Conservation (phyloP, 2,797 vertebrate species). For the Chrosomus eos region DNA sequence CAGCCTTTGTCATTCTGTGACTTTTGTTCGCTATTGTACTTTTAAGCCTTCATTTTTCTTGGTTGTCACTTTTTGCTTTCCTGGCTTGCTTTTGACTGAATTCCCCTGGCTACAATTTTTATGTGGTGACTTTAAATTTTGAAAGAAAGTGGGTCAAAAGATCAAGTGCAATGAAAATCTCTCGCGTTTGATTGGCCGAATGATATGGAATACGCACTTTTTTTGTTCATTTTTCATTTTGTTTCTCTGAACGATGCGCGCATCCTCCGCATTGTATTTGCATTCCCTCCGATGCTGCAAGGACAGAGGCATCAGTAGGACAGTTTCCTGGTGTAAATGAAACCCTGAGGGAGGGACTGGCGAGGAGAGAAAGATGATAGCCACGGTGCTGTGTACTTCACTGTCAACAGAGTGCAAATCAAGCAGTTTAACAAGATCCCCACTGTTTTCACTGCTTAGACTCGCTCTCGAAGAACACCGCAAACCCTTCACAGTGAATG, state of each 20-base stretch:
- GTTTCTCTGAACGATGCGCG: slow-evolving; percentile 63
- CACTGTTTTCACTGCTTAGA: slow-evolving; percentile 59
- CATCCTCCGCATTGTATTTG: slow-evolving; percentile 79
- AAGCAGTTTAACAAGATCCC: slow-evolving; percentile 77
- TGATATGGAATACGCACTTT: slow-evolving; percentile 68
- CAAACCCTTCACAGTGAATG: not conserved
- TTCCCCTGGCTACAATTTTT: slow-evolving; percentile 84
- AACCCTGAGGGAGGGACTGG: slow-evolving; percentile 77
- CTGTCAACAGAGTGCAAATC: slow-evolving; percentile 73
- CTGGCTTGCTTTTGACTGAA: slow-evolving; percentile 79
- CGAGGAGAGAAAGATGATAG: slow-evolving; percentile 68
- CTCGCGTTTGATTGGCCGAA: slow-evolving; percentile 72
- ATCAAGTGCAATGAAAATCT: slow-evolving; percentile 83
- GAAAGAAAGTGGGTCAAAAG: slow-evolving; percentile 73
- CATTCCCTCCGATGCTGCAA: slow-evolving; percentile 75
- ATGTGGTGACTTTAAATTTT: slow-evolving; percentile 78
- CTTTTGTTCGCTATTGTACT: slow-evolving; percentile 93
- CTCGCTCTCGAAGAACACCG: not conserved
- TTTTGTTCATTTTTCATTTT: slow-evolving; percentile 53
- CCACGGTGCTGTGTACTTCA: slow-evolving; percentile 44
- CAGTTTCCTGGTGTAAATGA: slow-evolving; percentile 78
- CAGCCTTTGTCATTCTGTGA: slow-evolving; percentile 93
- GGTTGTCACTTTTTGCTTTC: slow-evolving; percentile 69
- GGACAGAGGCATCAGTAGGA: slow-evolving; percentile 72
- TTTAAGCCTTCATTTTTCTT: slow-evolving; percentile 95